Percentiles rank a stretch among this genome's conserved stretches.
Evolutionary conservation across 2,113 vertebrate genomes (phyloP).

Genomic region (Corynorhinus townsendii): DNA sequence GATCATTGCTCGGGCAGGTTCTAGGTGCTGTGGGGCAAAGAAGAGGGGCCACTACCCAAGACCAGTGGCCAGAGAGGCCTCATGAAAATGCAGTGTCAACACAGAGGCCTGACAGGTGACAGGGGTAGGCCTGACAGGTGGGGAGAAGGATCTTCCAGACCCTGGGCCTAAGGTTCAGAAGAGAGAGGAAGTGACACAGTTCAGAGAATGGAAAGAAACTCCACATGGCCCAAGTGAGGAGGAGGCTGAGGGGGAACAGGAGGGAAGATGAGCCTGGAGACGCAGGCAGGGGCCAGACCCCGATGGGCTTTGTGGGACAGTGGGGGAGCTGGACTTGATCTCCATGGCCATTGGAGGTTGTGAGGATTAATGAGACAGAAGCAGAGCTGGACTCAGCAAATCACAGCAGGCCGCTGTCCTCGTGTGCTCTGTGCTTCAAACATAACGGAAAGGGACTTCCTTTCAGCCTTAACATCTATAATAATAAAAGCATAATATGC

Average conservation of each 20-base stretch:
- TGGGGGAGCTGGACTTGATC: not conserved
- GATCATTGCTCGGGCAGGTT: not conserved
- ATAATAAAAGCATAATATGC: too few species aligned
- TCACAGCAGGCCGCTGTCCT: not conserved
- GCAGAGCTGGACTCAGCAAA: not conserved
- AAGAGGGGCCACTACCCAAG: not conserved
- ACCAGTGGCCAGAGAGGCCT: not conserved
- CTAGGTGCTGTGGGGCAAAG: not conserved
- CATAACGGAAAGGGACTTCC: not conserved
- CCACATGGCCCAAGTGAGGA: not conserved
- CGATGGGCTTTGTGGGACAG: not conserved
- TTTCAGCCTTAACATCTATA: not conserved
- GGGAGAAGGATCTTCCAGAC: not conserved
- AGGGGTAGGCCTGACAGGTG: not conserved
- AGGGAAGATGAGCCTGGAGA: not conserved
- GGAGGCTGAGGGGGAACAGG: not conserved
- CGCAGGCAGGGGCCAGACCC: not conserved
- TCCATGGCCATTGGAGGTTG: not conserved
- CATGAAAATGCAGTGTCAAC: not conserved
- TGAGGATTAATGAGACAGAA: not conserved
- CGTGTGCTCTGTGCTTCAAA: not conserved
- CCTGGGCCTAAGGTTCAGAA: not conserved
- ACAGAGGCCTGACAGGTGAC: not conserved
- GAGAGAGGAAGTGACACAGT: not conserved
- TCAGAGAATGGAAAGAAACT: not conserved